Evolutionary conservation across 2,888 invertebrate genomes (phyloP).

Genomic region (Mythimna loreyi): DNA sequence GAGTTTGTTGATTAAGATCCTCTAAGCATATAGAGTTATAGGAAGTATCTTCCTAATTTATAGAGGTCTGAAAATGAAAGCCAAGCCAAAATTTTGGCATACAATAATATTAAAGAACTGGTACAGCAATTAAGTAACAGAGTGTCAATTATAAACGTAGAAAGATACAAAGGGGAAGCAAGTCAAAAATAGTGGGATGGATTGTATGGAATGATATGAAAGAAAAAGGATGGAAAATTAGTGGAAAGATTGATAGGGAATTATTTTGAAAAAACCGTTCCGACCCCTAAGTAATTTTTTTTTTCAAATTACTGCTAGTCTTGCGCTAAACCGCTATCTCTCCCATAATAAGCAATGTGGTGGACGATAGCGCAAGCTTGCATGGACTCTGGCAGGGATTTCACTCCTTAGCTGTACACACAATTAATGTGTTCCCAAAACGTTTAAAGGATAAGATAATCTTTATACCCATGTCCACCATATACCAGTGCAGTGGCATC

Average conservation of each 20-base stretch:
- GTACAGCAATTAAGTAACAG: background rate
- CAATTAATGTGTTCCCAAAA: too few species aligned
- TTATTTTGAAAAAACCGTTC: too few species aligned
- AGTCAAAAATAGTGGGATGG: background rate
- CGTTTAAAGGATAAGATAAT: too few species aligned
- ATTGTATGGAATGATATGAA: background rate
- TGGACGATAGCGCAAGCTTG: too few species aligned
- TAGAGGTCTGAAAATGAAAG: background rate
- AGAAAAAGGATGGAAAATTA: background rate
- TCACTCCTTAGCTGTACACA: too few species aligned
- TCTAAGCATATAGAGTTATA: background rate
- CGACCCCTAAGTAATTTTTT: background rate
- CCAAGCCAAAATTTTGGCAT: background rate
- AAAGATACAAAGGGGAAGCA: background rate
- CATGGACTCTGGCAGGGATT: too few species aligned
- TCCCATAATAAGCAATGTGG: too few species aligned
- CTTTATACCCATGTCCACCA: too few species aligned
- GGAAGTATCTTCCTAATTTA: background rate
- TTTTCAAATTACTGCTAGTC: too few species aligned
- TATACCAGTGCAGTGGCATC: too few species aligned
- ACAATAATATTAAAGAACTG: background rate
- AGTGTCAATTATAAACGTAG: background rate
- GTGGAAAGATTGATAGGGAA: background rate
- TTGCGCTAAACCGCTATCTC: too few species aligned
- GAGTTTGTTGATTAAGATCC: background rate